A percentile compares a stretch with the other conserved stretches of the same genome.
Evolutionary conservation across 2,888 invertebrate species (phyloP).

Genomic region (Eilema griseolum): DNA sequence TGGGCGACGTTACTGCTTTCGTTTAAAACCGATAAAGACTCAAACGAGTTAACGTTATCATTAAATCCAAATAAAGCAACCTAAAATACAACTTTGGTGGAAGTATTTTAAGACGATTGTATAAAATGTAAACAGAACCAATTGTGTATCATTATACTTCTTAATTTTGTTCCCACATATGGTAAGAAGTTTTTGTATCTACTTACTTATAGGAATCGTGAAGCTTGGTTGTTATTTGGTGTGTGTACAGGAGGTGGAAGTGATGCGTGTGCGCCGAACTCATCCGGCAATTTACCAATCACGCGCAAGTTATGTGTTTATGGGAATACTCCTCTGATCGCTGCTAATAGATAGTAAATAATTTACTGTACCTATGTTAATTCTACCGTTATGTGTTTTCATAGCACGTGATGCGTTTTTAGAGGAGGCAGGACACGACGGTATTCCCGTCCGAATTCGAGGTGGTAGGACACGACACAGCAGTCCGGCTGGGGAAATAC

Average conservation of each 20-base stretch:
- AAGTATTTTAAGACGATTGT: conserved; percentile 23
- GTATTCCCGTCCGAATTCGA: too few species aligned
- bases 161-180: neutral
- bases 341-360: conserved; percentile 48
- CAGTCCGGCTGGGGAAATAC: too few species aligned
- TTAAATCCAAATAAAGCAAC: conserved; percentile 49
- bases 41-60: conserved; percentile 54
- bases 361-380: conserved; percentile 32
- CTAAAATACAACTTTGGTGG: conserved; percentile 29
- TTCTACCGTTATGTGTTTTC: neutral
- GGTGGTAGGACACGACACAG: too few species aligned
- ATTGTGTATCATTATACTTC: conserved; percentile 3
- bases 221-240: conserved; percentile 19
- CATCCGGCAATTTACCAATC: conserved; percentile 84
- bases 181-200: neutral
- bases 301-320: conserved; percentile 58
- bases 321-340: conserved; percentile 56
- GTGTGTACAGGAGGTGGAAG: conserved; percentile 62
- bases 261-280: conserved; percentile 64
- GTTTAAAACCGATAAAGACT: conserved; percentile 70
- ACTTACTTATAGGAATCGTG: conserved; percentile 18
- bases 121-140: conserved; percentile 6
- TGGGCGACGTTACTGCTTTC: conserved; percentile 74
- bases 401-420: neutral
- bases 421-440: too few species aligned